Evolutionary conservation across 2,888 invertebrate species (phyloP), one percentile per base, ranked within the genome.

Genomic region (Stenotaenia linearis): DNA sequence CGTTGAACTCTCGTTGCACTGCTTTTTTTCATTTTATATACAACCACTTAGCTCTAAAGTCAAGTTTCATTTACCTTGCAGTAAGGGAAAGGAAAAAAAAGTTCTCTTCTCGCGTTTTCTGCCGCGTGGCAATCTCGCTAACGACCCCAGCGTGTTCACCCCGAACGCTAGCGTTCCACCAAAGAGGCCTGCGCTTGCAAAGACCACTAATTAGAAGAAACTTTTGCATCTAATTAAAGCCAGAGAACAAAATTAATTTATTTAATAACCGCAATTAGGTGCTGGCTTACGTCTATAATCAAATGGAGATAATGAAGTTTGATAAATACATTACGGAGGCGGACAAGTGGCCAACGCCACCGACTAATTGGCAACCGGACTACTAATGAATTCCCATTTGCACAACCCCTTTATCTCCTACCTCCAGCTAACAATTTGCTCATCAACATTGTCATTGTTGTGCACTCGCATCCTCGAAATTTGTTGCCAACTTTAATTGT

Each of bases 201-300:
- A 37, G 75, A 77, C 77, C 77, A 50, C 37, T 77, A 77, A 77
- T 77, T 77, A 77, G 45, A 77, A 77, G 77, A 77, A 77, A 77
- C 77, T 77, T 77, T 77, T 77, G 77, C 77, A 77, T 77, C 77
- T 77, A 77, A 77, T 77, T 77, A 77, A 77, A 77, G 37, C 77
- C 45, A 50, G 77, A 77, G 77, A 77, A 35, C 77, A 45, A 77
- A 77, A 77, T 77, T 77, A 77, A 77, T 77, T 77, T 77, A 77
- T 77, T 77, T 77, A 77, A 77, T 77, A 77, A 77, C 77, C 77
- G 77, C 77, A 77, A 77, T 77, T 77, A 77, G 69, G 37, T 23
- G 45, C 40, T 28, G 45, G 77, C 77, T 77, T 77, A 77, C 37
- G 35, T 40, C 77, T 77, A 77, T 77, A 77, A 77, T 77, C 77